phyloP scores from a whole-genome alignment of 2,797 vertebrate species.

The Malacoraja senta region DNA sequence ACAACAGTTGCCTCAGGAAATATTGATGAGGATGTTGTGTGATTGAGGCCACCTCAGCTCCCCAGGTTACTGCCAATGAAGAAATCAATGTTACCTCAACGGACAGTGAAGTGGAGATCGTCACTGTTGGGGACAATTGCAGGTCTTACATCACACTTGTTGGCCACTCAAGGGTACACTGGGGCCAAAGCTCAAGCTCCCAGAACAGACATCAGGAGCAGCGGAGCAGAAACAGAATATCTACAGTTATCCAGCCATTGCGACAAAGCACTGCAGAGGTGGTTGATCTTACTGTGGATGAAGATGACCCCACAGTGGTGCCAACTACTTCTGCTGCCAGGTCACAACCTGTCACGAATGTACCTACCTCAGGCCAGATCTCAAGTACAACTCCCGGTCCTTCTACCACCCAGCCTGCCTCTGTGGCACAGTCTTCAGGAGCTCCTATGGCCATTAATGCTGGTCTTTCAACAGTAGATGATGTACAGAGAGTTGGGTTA shows the following conservation, averaged over 20 bases:
- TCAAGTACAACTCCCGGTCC: conserved; percentile 69
- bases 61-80: no score
- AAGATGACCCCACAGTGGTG: conserved; percentile 90
- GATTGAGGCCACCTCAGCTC: no score
- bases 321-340: conserved; percentile 80
- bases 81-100: no score
- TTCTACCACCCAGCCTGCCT: conserved; percentile 67
- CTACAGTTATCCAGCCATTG: conserved; percentile 93
- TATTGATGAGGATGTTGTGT: no score
- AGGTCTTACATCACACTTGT: conserved; percentile 79
- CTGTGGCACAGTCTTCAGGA: conserved; percentile 62
- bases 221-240: conserved; percentile 78
- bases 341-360: conserved; percentile 71
- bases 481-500: conserved; percentile 67
- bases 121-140: no score
- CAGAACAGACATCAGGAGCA: conserved; percentile 78
- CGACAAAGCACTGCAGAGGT: conserved; percentile 89
- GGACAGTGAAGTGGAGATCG: no score
- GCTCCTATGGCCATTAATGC: conserved; percentile 62
- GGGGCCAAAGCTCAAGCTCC: conserved; percentile 74
- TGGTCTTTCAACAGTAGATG: conserved; percentile 73
- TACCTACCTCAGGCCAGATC: conserved; percentile 86
- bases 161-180: conserved; percentile 78
- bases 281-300: conserved; percentile 95
- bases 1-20: conserved; percentile 80